Evolutionary conservation across 2,888 invertebrate genomes (phyloP), one percentile per base, ranked within the genome.

Genomic region (Rhagium mordax): DNA sequence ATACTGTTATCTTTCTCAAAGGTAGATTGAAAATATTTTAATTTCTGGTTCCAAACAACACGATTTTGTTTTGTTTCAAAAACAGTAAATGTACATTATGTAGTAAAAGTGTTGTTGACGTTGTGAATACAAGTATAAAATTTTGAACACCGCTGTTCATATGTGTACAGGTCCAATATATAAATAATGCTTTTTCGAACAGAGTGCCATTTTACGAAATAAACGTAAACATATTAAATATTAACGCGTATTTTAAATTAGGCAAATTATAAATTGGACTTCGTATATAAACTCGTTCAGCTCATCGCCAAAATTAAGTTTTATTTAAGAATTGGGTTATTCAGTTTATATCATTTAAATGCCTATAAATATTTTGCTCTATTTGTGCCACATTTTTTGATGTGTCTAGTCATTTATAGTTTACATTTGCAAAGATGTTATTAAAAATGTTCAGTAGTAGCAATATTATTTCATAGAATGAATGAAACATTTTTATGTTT

Each of bases 371-470:
- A 33, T 33, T 33, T 33, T 33, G 33, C 10, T 33, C 57, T 59
- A 59, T 59, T 29, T 59, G 57, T 59, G 57, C 57, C 57, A 59
- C 57, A 59, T 59, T 59, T 13, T 16, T 29, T 57, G 15, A 57
- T 59, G 55, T 55, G 57, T 59, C 57, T 59, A 59, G 57, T 59
- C 57, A 59, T 27, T 59, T 29, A 29, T 29, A 59, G 57, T 59
- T 59, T 59, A 59, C 29, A 29, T 59, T 59, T 59, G n/a, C 29
- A 59, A 29, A 29, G n/a, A 57, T 29, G 29, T 59, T 29, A 33
- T 29, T 20, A 53, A 15, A n/a, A 24, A 57, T 57, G 53, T 59
- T 59, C 29, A 2, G 29, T 24, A 59, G 16, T 27, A 29, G 57
- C 29, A 27, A 59, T 59, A 29, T 59, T 15, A 59, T 20, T 33